Percentiles rank a stretch among this genome's conserved stretches.
phyloP scores from a whole-genome alignment of 1,140 invertebrate genomes.

The Pseudomyrmex gracilis region DNA sequence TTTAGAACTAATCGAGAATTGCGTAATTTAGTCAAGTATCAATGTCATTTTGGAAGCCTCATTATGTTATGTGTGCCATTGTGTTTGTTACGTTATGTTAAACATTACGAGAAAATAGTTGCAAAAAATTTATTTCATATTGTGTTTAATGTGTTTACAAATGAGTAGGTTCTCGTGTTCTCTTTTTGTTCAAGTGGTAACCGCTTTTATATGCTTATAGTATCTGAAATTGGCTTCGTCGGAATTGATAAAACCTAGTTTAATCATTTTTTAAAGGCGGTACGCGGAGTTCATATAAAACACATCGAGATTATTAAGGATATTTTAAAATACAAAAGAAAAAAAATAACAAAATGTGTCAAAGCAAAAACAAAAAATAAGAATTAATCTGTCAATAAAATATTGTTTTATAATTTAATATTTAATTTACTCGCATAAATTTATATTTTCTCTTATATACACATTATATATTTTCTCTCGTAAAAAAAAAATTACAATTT shows the following conservation, averaged over 20 bases:
- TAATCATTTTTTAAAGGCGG: conserved; percentile 35
- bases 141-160: conserved; percentile 37
- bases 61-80: conserved; percentile 50
- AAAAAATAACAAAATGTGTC: neutral
- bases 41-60: conserved; percentile 33
- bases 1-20: conserved; percentile 34
- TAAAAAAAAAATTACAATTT: neutral
- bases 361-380: neutral
- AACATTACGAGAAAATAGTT: conserved; percentile 33
- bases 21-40: conserved; percentile 23
- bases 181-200: conserved; percentile 27
- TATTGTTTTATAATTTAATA: neutral
- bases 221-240: conserved; percentile 54
- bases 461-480: neutral
- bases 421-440: conserved; percentile 23
- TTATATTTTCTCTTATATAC: conserved; percentile 3
- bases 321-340: neutral
- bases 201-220: conserved; percentile 58
- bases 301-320: neutral
- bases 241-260: conserved; percentile 16
- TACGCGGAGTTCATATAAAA: conserved; percentile 37
- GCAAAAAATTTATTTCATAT: conserved; percentile 18
- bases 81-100: conserved; percentile 45
- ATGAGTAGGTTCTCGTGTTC: conserved; percentile 22
- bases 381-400: conserved; percentile 24